These are phyloP conservation scores for Tinamus major DNA, from an alignment of 2,797 vertebrate genomes.

Conservation along the genomic window DNA sequence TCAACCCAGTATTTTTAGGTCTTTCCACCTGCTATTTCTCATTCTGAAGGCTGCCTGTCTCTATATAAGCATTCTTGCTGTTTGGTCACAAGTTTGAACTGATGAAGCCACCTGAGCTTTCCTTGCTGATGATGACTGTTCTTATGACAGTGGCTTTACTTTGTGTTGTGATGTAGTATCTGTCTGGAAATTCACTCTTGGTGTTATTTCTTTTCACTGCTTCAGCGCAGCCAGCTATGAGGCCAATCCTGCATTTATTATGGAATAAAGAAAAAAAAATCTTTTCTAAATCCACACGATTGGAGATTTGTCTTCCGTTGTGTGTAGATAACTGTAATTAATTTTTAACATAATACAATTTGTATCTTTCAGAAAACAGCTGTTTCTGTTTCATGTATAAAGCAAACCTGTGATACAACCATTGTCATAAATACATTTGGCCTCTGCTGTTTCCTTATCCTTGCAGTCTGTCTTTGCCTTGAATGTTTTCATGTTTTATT, in stretches of 20 bases:
- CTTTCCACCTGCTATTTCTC: background rate
- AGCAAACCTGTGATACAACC: accelerated
- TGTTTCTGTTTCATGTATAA: background rate
- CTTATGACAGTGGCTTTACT: background rate
- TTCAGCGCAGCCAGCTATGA: background rate
- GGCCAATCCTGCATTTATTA: background rate
- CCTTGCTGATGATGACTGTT: background rate
- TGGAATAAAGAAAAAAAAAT: background rate
- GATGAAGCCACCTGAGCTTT: background rate
- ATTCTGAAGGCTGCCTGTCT: background rate
- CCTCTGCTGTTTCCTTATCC: background rate
- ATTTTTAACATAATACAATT: background rate
- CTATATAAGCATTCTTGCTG: background rate
- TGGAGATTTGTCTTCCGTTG: background rate
- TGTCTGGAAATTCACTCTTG: accelerated
- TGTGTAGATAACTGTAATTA: background rate
- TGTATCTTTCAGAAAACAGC: background rate
- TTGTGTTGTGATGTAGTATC: background rate
- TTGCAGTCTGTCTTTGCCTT: background rate
- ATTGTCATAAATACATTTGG: background rate
- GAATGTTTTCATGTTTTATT: background rate
- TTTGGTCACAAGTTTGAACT: background rate
- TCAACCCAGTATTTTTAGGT: background rate
- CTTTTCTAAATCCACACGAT: background rate
- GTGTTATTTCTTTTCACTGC: background rate